Conservation (phyloP, 2,888 invertebrate genomes). For the Lycaena phlaeas region DNA sequence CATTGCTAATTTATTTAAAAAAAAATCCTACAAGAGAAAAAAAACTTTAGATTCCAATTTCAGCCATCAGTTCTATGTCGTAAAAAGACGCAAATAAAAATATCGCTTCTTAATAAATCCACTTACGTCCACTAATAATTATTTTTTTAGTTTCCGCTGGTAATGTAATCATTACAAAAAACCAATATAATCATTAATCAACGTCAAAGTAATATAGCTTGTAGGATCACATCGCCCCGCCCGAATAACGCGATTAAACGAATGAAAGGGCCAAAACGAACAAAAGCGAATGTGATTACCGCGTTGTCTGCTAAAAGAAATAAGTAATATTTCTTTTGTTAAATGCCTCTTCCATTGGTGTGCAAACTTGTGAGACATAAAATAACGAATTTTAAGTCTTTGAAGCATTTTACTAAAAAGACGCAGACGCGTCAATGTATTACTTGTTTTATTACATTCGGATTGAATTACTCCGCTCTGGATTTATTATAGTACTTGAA, state of each 20-base stretch:
- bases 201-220: slow-evolving; percentile 18
- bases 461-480: neutral
- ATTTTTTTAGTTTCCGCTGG: too few relatives aligned
- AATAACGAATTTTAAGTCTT: neutral
- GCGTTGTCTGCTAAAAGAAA: slow-evolving; percentile 59
- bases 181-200: slow-evolving; percentile 4
- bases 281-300: slow-evolving; percentile 71
- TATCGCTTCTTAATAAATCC: too few relatives aligned
- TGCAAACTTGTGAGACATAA: neutral
- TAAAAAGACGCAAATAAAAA: too few relatives aligned
- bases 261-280: slow-evolving; percentile 68
- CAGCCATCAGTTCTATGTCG: too few relatives aligned
- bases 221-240: slow-evolving; percentile 46
- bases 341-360: slow-evolving; percentile 26
- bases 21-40: too few relatives aligned
- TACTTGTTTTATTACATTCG: neutral
- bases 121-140: neutral
- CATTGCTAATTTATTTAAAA: too few relatives aligned
- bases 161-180: neutral
- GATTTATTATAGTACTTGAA: neutral
- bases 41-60: too few relatives aligned
- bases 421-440: neutral
- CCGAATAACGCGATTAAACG: slow-evolving; percentile 70
- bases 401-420: neutral
- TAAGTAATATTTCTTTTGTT: slow-evolving; percentile 64